Evolutionary conservation across 2,797 vertebrate species (phyloP).

Genomic region (Eulemur coronatus): DNA sequence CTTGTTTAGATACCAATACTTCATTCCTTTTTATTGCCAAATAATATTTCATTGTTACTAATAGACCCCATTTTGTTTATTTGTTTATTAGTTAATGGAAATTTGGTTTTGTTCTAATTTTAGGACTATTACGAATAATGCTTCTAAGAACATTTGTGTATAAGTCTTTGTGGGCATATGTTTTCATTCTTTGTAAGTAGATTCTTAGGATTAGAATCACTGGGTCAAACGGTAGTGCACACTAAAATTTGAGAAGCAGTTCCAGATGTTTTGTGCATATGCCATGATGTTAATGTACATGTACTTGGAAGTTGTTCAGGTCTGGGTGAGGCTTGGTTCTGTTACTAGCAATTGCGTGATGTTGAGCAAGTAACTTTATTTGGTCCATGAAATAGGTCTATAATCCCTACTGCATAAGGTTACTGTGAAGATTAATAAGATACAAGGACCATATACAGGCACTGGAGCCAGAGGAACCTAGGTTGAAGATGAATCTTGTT

Average conservation of each 20-base stretch:
- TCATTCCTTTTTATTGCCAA: background rate
- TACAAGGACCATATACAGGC: background rate
- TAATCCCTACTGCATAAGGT: background rate
- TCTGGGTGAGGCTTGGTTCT: background rate
- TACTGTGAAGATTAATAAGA: background rate
- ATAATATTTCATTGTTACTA: background rate
- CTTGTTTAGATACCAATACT: background rate
- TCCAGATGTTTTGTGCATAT: background rate
- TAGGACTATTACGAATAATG: background rate
- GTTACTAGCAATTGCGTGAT: background rate
- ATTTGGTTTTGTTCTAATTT: background rate
- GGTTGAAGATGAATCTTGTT: background rate
- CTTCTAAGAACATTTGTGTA: background rate
- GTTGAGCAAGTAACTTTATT: background rate
- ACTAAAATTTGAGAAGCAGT: background rate
- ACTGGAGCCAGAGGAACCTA: background rate
- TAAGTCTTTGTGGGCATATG: background rate
- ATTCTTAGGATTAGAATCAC: background rate
- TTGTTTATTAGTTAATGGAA: background rate
- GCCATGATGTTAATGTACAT: background rate
- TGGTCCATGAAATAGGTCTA: background rate
- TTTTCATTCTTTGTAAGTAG: background rate
- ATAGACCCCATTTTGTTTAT: background rate
- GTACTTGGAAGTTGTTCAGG: background rate
- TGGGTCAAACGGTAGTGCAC: background rate